These are phyloP conservation scores for Cheilinus undulatus DNA, from an alignment of 2,113 vertebrate genomes.

Conservation along the genomic window DNA sequence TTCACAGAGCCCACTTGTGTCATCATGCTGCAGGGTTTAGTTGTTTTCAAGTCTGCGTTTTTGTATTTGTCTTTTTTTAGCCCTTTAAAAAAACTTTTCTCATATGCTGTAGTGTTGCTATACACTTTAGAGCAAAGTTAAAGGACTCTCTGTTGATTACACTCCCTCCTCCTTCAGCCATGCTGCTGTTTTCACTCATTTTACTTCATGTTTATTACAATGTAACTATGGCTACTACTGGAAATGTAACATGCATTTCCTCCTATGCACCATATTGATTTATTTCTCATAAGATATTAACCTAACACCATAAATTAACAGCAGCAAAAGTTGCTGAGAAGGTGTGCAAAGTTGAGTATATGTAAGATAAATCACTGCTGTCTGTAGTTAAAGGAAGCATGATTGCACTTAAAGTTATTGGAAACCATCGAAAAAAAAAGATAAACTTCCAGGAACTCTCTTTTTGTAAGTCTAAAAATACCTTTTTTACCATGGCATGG, in stretches of 20 bases:
- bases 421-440: too few relatives aligned
- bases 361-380: too few relatives aligned
- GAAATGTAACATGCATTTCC: constrained; percentile 51
- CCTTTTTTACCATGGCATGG: too few relatives aligned
- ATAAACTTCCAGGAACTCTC: too few relatives aligned
- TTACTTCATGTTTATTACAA: constrained; percentile 33
- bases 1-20: constrained; percentile 15
- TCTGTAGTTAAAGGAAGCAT: too few relatives aligned
- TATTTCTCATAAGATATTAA: constrained; percentile 8
- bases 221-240: constrained; percentile 38
- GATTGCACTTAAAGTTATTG: too few relatives aligned
- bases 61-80: not conserved
- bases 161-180: not conserved
- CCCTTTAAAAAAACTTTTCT: not conserved
- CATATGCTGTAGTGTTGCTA: not conserved
- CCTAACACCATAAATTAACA: constrained; percentile 42
- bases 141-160: not conserved
- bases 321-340: not conserved
- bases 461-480: too few relatives aligned
- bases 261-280: constrained; percentile 17
- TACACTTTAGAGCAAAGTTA: constrained; percentile 8
- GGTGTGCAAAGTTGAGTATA: too few relatives aligned
- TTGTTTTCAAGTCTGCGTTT: constrained; percentile 4
- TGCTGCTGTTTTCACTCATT: constrained; percentile 24
- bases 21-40: not conserved